Percentiles rank a stretch among this genome's conserved stretches.
Conservation (phyloP, 2,888 invertebrate genomes). For the Cetonia aurata region DNA sequence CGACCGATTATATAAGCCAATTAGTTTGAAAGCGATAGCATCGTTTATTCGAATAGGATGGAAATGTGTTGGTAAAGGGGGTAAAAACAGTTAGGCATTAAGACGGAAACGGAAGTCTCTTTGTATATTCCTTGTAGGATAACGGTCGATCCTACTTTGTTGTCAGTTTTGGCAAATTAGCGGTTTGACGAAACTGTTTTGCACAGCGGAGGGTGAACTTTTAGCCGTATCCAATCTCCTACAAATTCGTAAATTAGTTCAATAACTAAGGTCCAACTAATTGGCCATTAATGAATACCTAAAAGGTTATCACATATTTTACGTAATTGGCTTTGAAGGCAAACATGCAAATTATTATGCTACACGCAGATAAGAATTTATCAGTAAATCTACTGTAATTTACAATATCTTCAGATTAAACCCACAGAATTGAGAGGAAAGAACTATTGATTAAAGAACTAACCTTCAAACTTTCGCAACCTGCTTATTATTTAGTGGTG, state of each 20-base stretch:
- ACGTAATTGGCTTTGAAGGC: not conserved
- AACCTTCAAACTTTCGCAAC: too few species aligned
- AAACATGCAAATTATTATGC: too few species aligned
- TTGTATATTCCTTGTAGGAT: conserved; percentile 20
- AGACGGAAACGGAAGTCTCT: conserved; percentile 35
- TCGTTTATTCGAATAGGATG: conserved; percentile 25
- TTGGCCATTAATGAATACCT: conserved; percentile 35
- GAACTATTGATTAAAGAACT: too few species aligned
- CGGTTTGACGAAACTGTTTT: conserved; percentile 40
- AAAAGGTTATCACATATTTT: conserved; percentile 29
- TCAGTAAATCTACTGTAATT: too few species aligned
- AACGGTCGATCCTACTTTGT: conserved; percentile 34
- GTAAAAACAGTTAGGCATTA: conserved; percentile 35
- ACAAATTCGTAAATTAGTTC: conserved; percentile 35
- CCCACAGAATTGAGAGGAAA: too few species aligned
- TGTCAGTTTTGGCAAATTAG: conserved; percentile 41
- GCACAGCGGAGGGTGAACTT: conserved; percentile 26
- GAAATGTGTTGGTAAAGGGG: conserved; percentile 25
- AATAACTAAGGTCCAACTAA: conserved; percentile 34
- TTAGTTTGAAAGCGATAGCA: conserved; percentile 42
- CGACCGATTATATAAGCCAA: conserved; percentile 43
- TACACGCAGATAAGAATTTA: too few species aligned
- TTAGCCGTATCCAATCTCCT: conserved; percentile 15
- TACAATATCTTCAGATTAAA: too few species aligned
- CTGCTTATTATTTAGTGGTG: too few species aligned